Percentiles rank a stretch among this genome's conserved stretches.
These are phyloP conservation scores for Empidonax traillii DNA, from an alignment of 2,113 vertebrate genomes.

Conservation along the genomic window DNA sequence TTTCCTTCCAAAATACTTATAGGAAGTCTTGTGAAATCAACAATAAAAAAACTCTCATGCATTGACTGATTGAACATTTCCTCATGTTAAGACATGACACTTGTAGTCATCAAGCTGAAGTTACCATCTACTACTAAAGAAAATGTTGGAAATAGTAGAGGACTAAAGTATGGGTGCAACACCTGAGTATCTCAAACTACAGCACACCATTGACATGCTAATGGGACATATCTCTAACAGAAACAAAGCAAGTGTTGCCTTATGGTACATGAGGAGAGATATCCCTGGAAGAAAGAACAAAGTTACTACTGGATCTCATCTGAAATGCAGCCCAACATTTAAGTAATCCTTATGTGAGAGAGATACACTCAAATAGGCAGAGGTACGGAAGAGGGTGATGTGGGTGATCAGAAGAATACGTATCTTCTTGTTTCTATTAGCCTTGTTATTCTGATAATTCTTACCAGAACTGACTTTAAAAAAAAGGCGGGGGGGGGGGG, in stretches of 20 bases:
- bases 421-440: not conserved
- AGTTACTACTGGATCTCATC: not conserved
- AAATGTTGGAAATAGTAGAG: not conserved
- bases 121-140: not conserved
- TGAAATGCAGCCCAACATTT: not conserved
- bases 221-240: not conserved
- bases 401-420: not conserved
- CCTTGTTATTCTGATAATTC: not conserved
- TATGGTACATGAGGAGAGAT: not conserved
- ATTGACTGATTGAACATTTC: not conserved
- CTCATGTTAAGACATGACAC: not conserved
- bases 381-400: rapidly evolving
- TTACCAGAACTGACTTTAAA: not conserved
- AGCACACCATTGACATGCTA: rapidly evolving
- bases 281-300: not conserved
- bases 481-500: not conserved
- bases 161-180: not conserved
- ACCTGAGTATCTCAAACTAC: not conserved
- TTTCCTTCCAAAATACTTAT: not conserved
- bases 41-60: not conserved
- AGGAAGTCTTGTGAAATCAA: not conserved
- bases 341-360: not conserved
- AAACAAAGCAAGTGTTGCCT: not conserved
- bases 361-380: not conserved
- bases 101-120: not conserved